These are phyloP conservation scores for Nephila pilipes DNA, from an alignment of 1,140 invertebrate species.

Conservation along the genomic window DNA sequence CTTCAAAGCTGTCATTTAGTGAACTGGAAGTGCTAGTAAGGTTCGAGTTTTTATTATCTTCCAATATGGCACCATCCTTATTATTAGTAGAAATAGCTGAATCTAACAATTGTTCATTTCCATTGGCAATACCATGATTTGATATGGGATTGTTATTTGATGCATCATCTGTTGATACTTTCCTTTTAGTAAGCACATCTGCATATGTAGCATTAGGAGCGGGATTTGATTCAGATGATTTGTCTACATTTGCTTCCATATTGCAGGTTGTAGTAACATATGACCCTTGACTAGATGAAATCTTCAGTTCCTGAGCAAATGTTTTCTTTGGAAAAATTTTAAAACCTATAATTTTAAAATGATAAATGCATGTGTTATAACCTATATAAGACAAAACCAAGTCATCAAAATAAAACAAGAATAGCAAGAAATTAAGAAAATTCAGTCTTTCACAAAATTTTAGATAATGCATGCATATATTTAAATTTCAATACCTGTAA, in stretches of 20 bases:
- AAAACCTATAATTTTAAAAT: background rate
- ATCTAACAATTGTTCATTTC: background rate
- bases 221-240: background rate
- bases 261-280: background rate
- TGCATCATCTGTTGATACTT: background rate
- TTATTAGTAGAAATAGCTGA: background rate
- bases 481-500: too few species aligned
- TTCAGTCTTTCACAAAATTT: too few species aligned
- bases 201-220: background rate
- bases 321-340: background rate
- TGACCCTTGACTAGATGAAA: background rate
- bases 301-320: background rate
- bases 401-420: too few species aligned
- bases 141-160: conserved; percentile 59
- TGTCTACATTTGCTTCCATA: background rate
- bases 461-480: too few species aligned
- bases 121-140: conserved; percentile 29
- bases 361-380: background rate
- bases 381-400: too few species aligned
- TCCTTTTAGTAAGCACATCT: conserved; percentile 25
- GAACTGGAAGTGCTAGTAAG: background rate
- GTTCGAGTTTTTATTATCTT: background rate
- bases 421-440: too few species aligned
- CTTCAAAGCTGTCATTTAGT: conserved; percentile 56
- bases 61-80: conserved; percentile 1